Conservation (phyloP, 2,113 vertebrate genomes). For the Xiphias gladius region DNA sequence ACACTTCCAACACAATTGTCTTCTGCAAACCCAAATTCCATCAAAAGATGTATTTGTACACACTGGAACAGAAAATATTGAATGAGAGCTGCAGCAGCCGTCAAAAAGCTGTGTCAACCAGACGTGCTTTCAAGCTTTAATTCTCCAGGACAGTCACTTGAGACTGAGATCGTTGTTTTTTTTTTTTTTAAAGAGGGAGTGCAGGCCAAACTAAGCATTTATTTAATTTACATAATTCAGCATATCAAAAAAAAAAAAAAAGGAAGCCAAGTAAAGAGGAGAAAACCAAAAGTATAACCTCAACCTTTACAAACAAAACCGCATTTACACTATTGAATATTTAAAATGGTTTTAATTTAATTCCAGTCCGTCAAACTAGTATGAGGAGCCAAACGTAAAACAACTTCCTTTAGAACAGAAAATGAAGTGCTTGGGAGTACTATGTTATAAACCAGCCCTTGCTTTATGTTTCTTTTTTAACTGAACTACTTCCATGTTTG, state of each 20-base stretch:
- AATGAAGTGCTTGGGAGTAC: no score
- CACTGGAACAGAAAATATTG: background rate
- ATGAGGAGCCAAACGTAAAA: background rate
- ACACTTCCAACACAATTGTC: background rate
- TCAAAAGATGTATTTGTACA: background rate
- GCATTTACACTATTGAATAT: background rate
- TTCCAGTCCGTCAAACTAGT: no score
- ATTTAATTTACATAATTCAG: constrained; percentile 14
- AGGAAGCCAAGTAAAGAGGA: background rate
- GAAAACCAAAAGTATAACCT: background rate
- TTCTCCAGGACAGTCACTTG: background rate
- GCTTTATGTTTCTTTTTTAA: background rate
- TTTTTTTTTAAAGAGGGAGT: background rate
- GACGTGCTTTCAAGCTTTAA: background rate
- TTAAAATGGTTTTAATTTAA: background rate
- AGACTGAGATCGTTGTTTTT: background rate
- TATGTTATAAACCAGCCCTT: no score
- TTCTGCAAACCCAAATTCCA: background rate
- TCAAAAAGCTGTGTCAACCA: background rate
- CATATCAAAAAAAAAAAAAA: background rate
- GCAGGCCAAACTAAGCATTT: background rate
- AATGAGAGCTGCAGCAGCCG: background rate
- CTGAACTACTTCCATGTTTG: background rate
- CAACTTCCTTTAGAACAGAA: no score
- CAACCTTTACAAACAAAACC: no score